A percentile compares a stretch with the other conserved stretches of the same genome.
Evolutionary conservation across 2,113 vertebrate genomes (phyloP).

Genomic region (Misgurnus mizolepis): DNA sequence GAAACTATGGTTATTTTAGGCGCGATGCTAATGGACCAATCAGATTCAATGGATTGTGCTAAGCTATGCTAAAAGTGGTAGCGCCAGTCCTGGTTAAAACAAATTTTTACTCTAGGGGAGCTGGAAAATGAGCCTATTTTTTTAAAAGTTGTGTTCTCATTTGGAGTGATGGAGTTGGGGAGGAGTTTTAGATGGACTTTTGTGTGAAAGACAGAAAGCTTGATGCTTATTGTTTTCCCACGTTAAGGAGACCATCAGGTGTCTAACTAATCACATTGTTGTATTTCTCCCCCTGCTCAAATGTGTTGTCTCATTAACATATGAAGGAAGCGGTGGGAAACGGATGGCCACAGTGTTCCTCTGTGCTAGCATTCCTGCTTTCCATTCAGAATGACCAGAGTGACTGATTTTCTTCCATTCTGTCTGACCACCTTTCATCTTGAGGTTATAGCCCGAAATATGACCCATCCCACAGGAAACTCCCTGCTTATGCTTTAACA

Average conservation of each 20-base stretch:
- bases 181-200: slow-evolving; percentile 12
- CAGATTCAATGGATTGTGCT: too few relatives aligned
- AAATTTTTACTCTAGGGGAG: too few relatives aligned
- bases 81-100: too few relatives aligned
- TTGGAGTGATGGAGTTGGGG: background rate
- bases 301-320: slow-evolving; percentile 72
- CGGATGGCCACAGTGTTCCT: slow-evolving; percentile 32
- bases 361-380: slow-evolving; percentile 40
- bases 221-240: slow-evolving; percentile 64
- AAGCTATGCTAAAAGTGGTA: too few relatives aligned
- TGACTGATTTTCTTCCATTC: slow-evolving; percentile 27
- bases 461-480: slow-evolving; percentile 11
- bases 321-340: slow-evolving; percentile 67
- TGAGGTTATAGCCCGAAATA: slow-evolving; percentile 11
- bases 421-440: slow-evolving; percentile 3
- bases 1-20: too few relatives aligned
- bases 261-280: slow-evolving; percentile 45
- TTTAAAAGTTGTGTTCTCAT: too few relatives aligned
- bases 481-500: background rate
- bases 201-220: slow-evolving; percentile 60
- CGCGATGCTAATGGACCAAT: too few relatives aligned
- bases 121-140: too few relatives aligned
- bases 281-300: background rate
- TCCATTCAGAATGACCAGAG: slow-evolving; percentile 43
- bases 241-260: slow-evolving; percentile 62